Percentiles rank a stretch among this genome's conserved stretches.
Evolutionary conservation across 2,888 invertebrate species (phyloP).

Genomic region (Amiota communis): DNA sequence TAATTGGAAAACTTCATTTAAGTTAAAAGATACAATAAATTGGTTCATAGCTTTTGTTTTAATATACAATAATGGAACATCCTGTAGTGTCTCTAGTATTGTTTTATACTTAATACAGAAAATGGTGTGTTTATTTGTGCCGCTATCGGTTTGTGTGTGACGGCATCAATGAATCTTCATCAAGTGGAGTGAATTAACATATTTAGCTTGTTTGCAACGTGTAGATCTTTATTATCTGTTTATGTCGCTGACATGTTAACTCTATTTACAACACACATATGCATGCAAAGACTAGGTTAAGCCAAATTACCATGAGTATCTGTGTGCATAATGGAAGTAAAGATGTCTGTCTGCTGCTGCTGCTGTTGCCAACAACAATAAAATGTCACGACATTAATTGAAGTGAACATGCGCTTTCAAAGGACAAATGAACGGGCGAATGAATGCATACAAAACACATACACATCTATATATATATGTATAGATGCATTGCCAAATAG

Average conservation of each 20-base stretch:
- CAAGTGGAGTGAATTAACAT: constrained; percentile 14
- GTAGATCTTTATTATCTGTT: constrained; percentile 23
- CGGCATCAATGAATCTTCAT: background rate
- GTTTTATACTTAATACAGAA: background rate
- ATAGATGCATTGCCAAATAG: background rate
- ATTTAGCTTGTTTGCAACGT: constrained; percentile 22
- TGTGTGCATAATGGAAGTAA: background rate
- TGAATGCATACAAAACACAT: background rate
- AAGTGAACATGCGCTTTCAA: constrained; percentile 26
- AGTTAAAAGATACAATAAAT: too few relatives aligned
- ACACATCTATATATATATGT: background rate
- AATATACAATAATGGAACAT: too few relatives aligned
- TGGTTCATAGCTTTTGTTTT: too few relatives aligned
- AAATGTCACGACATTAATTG: constrained; percentile 29
- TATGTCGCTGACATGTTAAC: constrained; percentile 24
- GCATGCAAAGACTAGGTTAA: background rate
- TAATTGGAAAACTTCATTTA: too few relatives aligned
- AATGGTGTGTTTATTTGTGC: background rate
- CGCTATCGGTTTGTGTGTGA: background rate
- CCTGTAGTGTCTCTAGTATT: background rate
- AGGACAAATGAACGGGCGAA: constrained; percentile 9
- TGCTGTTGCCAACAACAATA: constrained; percentile 14
- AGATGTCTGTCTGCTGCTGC: background rate
- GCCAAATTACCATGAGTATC: background rate
- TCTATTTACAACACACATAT: background rate